phyloP scores from a whole-genome alignment of 2,888 invertebrate genomes.

The Pherbina coryleti region DNA sequence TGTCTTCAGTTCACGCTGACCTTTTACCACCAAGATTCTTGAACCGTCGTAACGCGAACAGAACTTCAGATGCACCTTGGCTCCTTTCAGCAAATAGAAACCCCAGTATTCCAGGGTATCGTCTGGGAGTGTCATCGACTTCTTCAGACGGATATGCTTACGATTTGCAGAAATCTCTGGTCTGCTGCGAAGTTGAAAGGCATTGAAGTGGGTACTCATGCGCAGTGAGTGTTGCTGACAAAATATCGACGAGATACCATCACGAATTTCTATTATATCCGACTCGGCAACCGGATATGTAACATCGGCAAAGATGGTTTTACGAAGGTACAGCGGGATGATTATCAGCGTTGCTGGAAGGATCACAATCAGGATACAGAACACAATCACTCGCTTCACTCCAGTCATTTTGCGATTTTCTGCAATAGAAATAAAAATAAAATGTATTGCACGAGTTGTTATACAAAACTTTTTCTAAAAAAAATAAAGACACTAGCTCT shows the following conservation, averaged over 20 bases:
- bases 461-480: too few species aligned
- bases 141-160: constrained; percentile 82
- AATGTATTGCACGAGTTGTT: too few species aligned
- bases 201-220: constrained; percentile 81
- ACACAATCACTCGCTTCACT: constrained; percentile 81
- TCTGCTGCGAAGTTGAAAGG: constrained; percentile 79
- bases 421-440: constrained; percentile 66
- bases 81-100: constrained; percentile 84
- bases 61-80: constrained; percentile 81
- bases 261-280: constrained; percentile 85
- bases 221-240: constrained; percentile 82
- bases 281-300: constrained; percentile 85
- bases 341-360: constrained; percentile 82
- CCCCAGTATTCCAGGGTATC: constrained; percentile 92
- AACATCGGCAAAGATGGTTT: constrained; percentile 82
- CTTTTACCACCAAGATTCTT: constrained; percentile 84
- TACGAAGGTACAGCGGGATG: constrained; percentile 82
- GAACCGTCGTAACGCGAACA: constrained; percentile 86
- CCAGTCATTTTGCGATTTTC: constrained; percentile 83
- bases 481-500: too few species aligned
- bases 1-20: constrained; percentile 81
- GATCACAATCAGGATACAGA: constrained; percentile 82
- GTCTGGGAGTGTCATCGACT: constrained; percentile 86
- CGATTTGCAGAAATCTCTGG: constrained; percentile 79
- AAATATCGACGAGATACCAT: constrained; percentile 86